Evolutionary conservation across 2,888 invertebrate species (phyloP), one percentile per base, ranked within the genome.

Genomic region (Ellobium chinense): DNA sequence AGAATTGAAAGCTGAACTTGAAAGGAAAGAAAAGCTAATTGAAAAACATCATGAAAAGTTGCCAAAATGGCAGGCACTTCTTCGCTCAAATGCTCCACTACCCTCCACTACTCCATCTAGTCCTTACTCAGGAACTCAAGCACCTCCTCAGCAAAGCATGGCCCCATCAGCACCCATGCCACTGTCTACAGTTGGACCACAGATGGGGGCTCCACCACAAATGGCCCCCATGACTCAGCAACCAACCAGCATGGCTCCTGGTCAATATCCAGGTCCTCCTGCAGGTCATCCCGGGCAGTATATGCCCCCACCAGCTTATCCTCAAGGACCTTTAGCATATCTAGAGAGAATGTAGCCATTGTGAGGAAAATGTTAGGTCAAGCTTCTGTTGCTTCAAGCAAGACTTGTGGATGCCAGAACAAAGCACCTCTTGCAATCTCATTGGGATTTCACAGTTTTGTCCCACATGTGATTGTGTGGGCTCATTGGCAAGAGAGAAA

Each of bases 21-120:
- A 95, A 18, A 94, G 98, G n/a, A 98, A 98, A 92, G 98, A 98
- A 83, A 96, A 96, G 76, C 93, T 98, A 2, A 94, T 98, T 24
- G 95, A 97, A 87, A 95, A 97, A 79, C 98, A 98, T 90, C 96
- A 97, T 89, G 97, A 97, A 84, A 97, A 98, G 92, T 96, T 98
- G 75, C 95, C 96, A 39, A 95, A 96, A 77, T 98, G 98, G 98
- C 98, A 98, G 93, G 95, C 95, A 86, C 94, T 98, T 80, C 93
- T 98, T 31, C 88, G 70, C 84, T 84, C 84, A 29, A 80, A 78
- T 7, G 82, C 76, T 63, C 80, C 77, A n/a, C 68, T 80, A 27
- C 75, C 82, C 37, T 78, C 79, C 54, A 78, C 73, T 72, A 37
- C 78, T 54, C 81, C 78, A 31, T 79, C 80, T 18, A 73, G 82